Evolutionary conservation across 2,797 vertebrate genomes (phyloP), one percentile per base, ranked within the genome.

Genomic region (Manis pentadactyla): DNA sequence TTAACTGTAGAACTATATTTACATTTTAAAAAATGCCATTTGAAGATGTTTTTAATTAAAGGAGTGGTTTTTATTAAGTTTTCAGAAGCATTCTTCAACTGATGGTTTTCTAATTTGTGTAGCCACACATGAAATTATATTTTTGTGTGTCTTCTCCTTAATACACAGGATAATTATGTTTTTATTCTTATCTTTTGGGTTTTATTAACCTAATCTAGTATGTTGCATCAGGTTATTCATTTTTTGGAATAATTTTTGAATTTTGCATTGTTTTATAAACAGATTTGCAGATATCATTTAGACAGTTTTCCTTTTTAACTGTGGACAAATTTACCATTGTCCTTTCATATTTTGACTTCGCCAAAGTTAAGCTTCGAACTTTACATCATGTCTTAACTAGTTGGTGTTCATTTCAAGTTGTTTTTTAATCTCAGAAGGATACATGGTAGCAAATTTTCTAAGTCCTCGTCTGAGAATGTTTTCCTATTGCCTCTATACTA

Each of bases 21-120:
- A 64, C 25, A 49, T 42, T 31, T 31, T 83, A 34, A 9, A 78
- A 92, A 90, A 85, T 90, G 46, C 73, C 93, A 84, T 92, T 96
- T 94, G 53, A 94, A 91, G 66, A 90, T 84, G 7, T 39, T 92
- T 96, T 96, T 94, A 89, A 94, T 79, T 61, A 75, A 57, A 93
- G 39, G 51, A 34, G 34, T 57, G 51, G 13, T 69, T 94, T 95
- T 82, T 77, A 27, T 55, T 94, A 93, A 92, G 21, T 79, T 94
- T 85, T 91, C 15, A 79, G 79, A 93, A 93, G 3, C 18, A n/a
- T 57, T 88, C 27, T 93, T 78, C 94, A 82, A 95, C 11, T 88
- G 63, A 42, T 71, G 4, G 11, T 88, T 89, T 93, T 93, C 18
- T 78, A 66, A 81, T 39, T 57, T 95, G 90, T 87, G 79, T 53